These are phyloP conservation scores for Eupristina koningsbergeri DNA, from an alignment of 1,140 invertebrate genomes.

Conservation along the genomic window DNA sequence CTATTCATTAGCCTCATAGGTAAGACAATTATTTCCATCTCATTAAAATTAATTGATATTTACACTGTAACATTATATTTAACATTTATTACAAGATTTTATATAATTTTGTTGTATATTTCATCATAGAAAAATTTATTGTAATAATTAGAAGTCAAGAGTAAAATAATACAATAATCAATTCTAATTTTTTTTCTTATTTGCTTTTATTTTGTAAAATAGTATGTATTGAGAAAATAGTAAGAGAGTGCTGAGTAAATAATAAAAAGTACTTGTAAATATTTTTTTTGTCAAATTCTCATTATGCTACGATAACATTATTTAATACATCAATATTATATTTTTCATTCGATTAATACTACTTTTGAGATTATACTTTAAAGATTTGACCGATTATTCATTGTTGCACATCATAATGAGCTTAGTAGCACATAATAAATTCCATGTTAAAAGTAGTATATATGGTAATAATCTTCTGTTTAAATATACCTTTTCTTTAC, in stretches of 20 bases:
- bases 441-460: background rate
- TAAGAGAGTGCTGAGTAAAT: background rate
- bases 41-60: background rate
- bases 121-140: no score
- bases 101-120: no score
- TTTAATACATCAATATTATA: background rate
- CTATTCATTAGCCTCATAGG: background rate
- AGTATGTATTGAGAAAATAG: no score
- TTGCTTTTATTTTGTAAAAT: background rate
- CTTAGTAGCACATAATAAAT: slow-evolving; percentile 1
- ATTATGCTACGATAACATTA: background rate
- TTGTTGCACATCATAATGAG: background rate
- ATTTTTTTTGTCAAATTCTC: background rate
- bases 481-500: background rate
- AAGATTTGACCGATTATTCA: background rate
- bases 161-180: background rate
- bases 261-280: background rate
- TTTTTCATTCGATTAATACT: background rate
- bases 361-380: background rate
- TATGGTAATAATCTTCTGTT: background rate
- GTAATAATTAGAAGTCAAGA: no score
- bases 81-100: background rate
- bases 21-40: background rate
- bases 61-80: background rate
- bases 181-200: background rate